Conservation (phyloP, 2,888 invertebrate genomes). For the Scaptodrosophila latifasciaeformis region DNA sequence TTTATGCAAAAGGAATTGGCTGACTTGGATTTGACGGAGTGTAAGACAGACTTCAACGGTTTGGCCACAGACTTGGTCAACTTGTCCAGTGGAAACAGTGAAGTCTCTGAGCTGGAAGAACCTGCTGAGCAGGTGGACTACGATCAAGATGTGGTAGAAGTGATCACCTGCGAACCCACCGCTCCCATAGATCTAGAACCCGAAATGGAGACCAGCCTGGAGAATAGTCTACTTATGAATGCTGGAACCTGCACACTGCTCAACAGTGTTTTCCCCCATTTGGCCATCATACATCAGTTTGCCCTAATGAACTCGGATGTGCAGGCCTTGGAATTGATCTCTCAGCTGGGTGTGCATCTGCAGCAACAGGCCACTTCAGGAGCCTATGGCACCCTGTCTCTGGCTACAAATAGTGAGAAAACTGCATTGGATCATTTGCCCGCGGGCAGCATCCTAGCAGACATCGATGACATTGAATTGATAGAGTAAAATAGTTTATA, state of each 20-base stretch:
- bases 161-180: slow-evolving; percentile 47
- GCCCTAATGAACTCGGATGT: slow-evolving; percentile 67
- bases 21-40: slow-evolving; percentile 31
- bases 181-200: not conserved
- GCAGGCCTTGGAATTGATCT: slow-evolving; percentile 66
- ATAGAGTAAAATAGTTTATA: slow-evolving; percentile 50
- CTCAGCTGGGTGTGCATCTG: slow-evolving; percentile 69
- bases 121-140: slow-evolving; percentile 30
- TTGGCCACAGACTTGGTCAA: slow-evolving; percentile 26
- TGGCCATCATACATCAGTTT: slow-evolving; percentile 71
- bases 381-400: slow-evolving; percentile 55
- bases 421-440: slow-evolving; percentile 31
- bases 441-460: slow-evolving; percentile 57
- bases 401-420: slow-evolving; percentile 38
- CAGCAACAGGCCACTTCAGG: slow-evolving; percentile 66
- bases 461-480: slow-evolving; percentile 71
- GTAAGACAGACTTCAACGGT: slow-evolving; percentile 20
- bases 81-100: slow-evolving; percentile 53
- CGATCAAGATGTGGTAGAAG: slow-evolving; percentile 37
- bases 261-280: slow-evolving; percentile 66
- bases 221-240: slow-evolving; percentile 24
- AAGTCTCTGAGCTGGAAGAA: slow-evolving; percentile 40
- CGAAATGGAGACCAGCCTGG: not conserved
- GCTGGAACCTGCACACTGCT: slow-evolving; percentile 51
- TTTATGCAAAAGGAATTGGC: slow-evolving; percentile 72